Evolutionary conservation across 2,888 invertebrate genomes (phyloP).

Genomic region (Tetramorium bicarinatum): DNA sequence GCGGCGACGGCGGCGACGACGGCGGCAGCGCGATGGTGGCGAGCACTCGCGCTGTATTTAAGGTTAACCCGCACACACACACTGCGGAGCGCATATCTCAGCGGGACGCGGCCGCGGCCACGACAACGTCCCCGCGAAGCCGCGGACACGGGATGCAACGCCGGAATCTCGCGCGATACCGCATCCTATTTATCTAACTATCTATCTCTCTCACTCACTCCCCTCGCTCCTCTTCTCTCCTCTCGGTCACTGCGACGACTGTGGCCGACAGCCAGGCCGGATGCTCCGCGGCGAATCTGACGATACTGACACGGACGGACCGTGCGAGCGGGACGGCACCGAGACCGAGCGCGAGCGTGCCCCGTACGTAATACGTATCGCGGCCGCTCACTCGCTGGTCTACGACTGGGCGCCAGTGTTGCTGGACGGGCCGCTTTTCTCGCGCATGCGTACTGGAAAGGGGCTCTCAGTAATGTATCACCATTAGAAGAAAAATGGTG

Average conservation of each 20-base stretch:
- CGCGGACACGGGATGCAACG: slow-evolving; percentile 76
- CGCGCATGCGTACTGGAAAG: too few species aligned
- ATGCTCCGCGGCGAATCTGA: slow-evolving; percentile 63
- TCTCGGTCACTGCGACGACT: slow-evolving; percentile 54
- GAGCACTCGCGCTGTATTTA: slow-evolving; percentile 16
- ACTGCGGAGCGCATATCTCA: slow-evolving; percentile 64
- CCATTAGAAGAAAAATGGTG: too few species aligned
- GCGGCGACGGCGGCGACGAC: neutral
- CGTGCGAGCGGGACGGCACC: neutral
- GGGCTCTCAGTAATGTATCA: too few species aligned
- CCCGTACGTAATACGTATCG: neutral
- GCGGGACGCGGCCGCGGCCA: slow-evolving; percentile 57
- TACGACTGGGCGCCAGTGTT: neutral
- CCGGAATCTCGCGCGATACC: slow-evolving; percentile 79
- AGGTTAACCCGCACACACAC: slow-evolving; percentile 55
- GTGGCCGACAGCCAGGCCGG: slow-evolving; percentile 49
- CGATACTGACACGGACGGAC: slow-evolving; percentile 65
- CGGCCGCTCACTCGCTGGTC: neutral
- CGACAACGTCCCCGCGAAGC: slow-evolving; percentile 67
- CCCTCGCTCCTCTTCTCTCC: too few species aligned
- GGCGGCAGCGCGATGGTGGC: neutral
- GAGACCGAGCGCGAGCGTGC: slow-evolving; percentile 58
- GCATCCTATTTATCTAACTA: slow-evolving; percentile 77
- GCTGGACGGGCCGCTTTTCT: too few species aligned
- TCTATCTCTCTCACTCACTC: neutral